A percentile compares a stretch with the other conserved stretches of the same genome.
Evolutionary conservation across 64 coral and sea anemone species (phyloP).

Genomic region (Stichodactyla mertensii): DNA sequence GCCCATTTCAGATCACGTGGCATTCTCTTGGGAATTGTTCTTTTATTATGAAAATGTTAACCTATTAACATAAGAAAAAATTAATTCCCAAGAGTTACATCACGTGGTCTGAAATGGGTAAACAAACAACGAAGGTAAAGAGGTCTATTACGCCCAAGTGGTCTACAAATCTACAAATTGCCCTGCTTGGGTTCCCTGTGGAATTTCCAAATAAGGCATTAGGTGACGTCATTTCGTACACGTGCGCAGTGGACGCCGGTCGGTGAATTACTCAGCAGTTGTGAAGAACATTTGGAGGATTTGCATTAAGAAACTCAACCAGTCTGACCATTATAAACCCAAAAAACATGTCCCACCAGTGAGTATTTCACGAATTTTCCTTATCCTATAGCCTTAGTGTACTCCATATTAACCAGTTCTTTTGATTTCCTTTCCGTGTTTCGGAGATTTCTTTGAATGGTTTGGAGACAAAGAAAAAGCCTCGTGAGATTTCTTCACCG

Average conservation of each 20-base stretch:
- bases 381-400: background rate
- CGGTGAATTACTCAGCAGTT: conserved; percentile 59
- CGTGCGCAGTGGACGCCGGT: conserved; percentile 75
- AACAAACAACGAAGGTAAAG: too few species aligned
- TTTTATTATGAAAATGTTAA: too few species aligned
- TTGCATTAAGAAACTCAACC: background rate
- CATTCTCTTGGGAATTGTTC: too few species aligned
- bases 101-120: too few species aligned
- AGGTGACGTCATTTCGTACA: conserved; percentile 60
- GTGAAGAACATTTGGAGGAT: conserved; percentile 16
- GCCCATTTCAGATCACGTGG: too few species aligned
- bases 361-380: conserved; percentile 5
- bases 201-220: conserved; percentile 18
- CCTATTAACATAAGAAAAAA: too few species aligned
- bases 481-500: conserved; percentile 22
- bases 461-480: conserved; percentile 11
- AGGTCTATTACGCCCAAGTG: too few species aligned
- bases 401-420: background rate
- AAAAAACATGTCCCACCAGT: conserved; percentile 63
- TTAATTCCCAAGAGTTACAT: too few species aligned
- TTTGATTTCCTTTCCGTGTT: background rate
- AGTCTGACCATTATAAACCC: background rate
- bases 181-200: background rate
- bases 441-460: conserved; percentile 20
- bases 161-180: too few species aligned